Base-by-base conservation (phyloP, 2,888 invertebrate genomes). In the Cerastis leucographa region DNA sequence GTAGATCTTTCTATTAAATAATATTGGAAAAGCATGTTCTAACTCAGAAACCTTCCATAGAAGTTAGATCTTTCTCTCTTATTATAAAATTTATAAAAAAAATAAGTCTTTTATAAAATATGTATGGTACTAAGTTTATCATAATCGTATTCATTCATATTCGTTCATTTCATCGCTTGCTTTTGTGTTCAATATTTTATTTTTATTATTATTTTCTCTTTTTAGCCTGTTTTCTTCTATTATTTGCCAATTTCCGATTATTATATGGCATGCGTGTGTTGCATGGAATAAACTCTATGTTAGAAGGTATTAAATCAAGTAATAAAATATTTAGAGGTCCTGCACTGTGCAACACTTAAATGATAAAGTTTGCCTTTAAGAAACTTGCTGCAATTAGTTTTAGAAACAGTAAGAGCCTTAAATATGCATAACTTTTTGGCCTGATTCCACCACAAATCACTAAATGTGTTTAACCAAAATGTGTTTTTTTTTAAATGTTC, bases 131-230 rank as follows among this genome's bases (percentile, higher is more conserved):
- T 67, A 22, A 22, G 22, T 62, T 6, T 78, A 70, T 74, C 62
- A 77, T 68, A 71, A 51, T 51, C 11, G n/a, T 46, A 59, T 76
- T 65, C 83, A 71, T 69, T 77, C 76, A 69, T 72, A 69, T 75
- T 87, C 89, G 85, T 84, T 87, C 92, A 93, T 85, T 80, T 81
- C 94, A 94, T 94, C 85, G 94, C 95, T 95, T 94, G 95, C 95
- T 95, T 94, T 87, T 94, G 93, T 95, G 92, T 94, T 92, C 73
- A 71, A 82, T 74, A 85, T 85, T 86, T 83, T 69, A n/a, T 86
- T 83, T 83, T 82, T 80, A 84, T 87, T 85, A 87, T 83, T 78
- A 83, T 87, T 83, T 87, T 65, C 85, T 79, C 44, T 61, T 90
- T 66, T 87, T 86, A 46, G 88, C 90, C 87, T 88, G 51, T 88